Percentiles rank a stretch among this genome's conserved stretches.
Evolutionary conservation across 1,140 invertebrate species (phyloP).

Genomic region (Drosophila lowei): DNA sequence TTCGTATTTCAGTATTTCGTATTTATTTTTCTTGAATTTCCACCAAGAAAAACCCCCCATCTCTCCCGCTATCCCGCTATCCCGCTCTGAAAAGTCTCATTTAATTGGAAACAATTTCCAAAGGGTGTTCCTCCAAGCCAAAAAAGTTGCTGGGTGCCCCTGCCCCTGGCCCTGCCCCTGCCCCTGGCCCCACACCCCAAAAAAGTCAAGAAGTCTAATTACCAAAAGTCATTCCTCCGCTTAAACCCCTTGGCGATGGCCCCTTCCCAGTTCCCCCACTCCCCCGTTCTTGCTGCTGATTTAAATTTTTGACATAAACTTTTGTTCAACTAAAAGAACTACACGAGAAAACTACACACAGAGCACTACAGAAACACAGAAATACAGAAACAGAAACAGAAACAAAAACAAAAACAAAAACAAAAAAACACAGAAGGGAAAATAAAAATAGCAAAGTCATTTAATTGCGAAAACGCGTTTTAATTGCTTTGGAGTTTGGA

Average conservation of each 20-base stretch:
- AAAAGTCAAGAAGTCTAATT: slow-evolving; percentile 74
- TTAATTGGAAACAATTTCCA: slow-evolving; percentile 79
- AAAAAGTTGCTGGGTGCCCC: background rate
- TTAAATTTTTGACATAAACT: slow-evolving; percentile 80
- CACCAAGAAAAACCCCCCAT: background rate
- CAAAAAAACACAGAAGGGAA: slow-evolving; percentile 14
- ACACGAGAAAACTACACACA: slow-evolving; percentile 28
- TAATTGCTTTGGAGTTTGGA: slow-evolving; percentile 65
- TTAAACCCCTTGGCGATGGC: no score
- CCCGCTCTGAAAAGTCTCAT: slow-evolving; percentile 7
- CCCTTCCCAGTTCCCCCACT: background rate
- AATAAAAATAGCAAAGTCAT: slow-evolving; percentile 79
- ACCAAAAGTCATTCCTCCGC: slow-evolving; percentile 67
- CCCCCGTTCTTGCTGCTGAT: slow-evolving; percentile 29
- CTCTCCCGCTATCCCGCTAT: no score
- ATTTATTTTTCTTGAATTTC: slow-evolving; percentile 60
- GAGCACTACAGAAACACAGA: background rate
- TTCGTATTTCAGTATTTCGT: slow-evolving; percentile 55
- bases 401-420: slow-evolving; percentile 14
- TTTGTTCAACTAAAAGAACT: slow-evolving; percentile 68
- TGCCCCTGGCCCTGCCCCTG: slow-evolving; percentile 13
- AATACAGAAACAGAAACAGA: background rate
- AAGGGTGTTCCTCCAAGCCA: slow-evolving; percentile 4
- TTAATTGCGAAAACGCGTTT: slow-evolving; percentile 81
- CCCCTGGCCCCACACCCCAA: slow-evolving; percentile 20